Base-by-base conservation (phyloP, 64 coral and sea anemone species). In the Pocillopora damicornis region DNA sequence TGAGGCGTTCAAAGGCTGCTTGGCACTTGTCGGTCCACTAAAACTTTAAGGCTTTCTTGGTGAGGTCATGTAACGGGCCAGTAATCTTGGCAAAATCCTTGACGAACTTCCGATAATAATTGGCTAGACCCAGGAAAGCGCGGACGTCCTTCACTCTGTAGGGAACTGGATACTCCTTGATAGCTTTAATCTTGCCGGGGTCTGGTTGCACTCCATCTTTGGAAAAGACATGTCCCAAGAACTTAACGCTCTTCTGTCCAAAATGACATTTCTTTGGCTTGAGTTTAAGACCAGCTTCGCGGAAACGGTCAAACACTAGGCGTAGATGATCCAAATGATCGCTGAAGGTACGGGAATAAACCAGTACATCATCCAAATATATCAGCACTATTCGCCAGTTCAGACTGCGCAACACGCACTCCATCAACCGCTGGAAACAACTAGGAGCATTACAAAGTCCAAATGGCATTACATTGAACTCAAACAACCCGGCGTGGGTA, bases 391-490 rank as follows among this genome's bases (percentile, higher is more conserved):
- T 51, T 30, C 22, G 13, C 15, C 20, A 25, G 16, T 72, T 37
- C 13, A 90, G 22, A 61, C 77, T 78, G 0, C 63, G 37, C 1
- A 80, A 35, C 6, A 92, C 58, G 18, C 37, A 13, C 9, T 81
- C 59, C 76, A 92, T 88, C 34, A 92, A 61, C 9, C 82, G 38
- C 35, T 91, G 73, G 20, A 91, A 85, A 11, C 66, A 75, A 15
- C 35, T 17, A 37, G 89, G 73, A 0, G 69, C 72, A 37, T 60
- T 76, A 14, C 36, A 38, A 14, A 91, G 57, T 8, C 89, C 89
- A 76, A 85, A 91, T 5, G 80, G 61, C 79, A 91, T 35, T 1
- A 76, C 80, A 20, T 74, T 67, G 74, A 81, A 91, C 34, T 91
- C 36, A 12, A 63, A 91, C 11, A 83, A n/a, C 15, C 78, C 89